Base-by-base conservation (phyloP, 1,140 invertebrate species). In the Formica exsecta region DNA sequence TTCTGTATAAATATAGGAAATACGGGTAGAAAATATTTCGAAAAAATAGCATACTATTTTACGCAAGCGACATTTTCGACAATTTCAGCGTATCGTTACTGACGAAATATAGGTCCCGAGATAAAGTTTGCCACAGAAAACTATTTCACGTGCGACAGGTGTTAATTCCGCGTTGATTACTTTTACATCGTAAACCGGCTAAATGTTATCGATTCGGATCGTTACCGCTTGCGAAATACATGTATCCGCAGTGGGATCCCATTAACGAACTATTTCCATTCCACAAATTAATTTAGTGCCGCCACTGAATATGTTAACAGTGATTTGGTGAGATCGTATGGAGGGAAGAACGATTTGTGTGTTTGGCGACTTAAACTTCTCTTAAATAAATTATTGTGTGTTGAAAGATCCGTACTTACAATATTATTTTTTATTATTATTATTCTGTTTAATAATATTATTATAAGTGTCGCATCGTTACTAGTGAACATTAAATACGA, bases 131-230 rank as follows among this genome's bases (percentile, higher is more conserved):
- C 25, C 44, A 19, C 38, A 13, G 36, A 29, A 36, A 73, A 83
- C 79, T 83, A 74, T 83, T 73, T 83, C 25, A 83, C 79, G 22
- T 61, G 79, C 79, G 79, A 83, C 79, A 83, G 68, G 54, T 83
- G 79, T 83, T 83, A 83, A 83, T 83, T 83, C 38, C 38, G n/a
- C 79, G 79, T 73, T 83, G 79, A 83, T 83, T 83, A 83, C 79
- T 83, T 83, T 83, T 74, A 83, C 79, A 83, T 73, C 68, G 68
- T 83, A 74, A 83, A 83, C 54, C 79, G 68, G 36, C 54, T 83
- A 83, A 73, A 59, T 83, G 79, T 61, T 83, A 71, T 62, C 79
- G 79, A 74, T 57, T 73, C 25, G 79, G n/a, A 48, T 61, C 68
- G 79, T 83, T 83, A 22, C 54, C 61, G 25, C 29, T 41, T 36